Conservation (phyloP, 2,797 vertebrate species). For the Schizopygopsis malacanthus region DNA sequence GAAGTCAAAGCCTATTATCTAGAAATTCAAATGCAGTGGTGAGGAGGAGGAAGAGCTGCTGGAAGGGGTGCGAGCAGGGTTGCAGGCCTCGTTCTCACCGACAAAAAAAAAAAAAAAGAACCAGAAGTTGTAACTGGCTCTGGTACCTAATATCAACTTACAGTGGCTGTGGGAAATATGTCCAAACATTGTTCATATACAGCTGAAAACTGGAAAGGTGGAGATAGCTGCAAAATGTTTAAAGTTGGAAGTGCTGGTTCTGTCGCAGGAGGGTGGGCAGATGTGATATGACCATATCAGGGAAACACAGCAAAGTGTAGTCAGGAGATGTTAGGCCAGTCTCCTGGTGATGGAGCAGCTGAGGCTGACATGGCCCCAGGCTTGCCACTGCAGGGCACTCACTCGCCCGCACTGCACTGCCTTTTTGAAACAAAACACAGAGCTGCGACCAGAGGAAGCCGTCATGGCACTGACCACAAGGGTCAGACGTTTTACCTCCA, state of each 20-base stretch:
- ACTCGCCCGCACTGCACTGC: slow-evolving; percentile 84
- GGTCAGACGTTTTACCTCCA: slow-evolving; percentile 74
- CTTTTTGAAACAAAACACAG: slow-evolving; percentile 90
- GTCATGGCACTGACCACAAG: slow-evolving; percentile 68
- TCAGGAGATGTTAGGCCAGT: slow-evolving; percentile 93
- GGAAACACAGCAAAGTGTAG: slow-evolving; percentile 97
- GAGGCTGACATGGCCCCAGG: slow-evolving; percentile 91
- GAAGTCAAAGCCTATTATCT: slow-evolving; percentile 99
- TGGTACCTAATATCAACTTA: slow-evolving; percentile 89
- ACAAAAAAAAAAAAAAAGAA: slow-evolving; percentile 73
- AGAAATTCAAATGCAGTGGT: slow-evolving; percentile 90
- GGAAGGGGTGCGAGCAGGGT: neutral
- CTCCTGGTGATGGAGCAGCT: slow-evolving; percentile 91
- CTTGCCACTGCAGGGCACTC: slow-evolving; percentile 85
- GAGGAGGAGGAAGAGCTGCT: slow-evolving; percentile 61
- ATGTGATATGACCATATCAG: slow-evolving; percentile 94
- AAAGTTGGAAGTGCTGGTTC: slow-evolving; percentile 47
- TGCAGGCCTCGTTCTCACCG: slow-evolving; percentile 79
- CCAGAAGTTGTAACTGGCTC: slow-evolving; percentile 88
- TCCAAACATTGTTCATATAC: slow-evolving; percentile 83
- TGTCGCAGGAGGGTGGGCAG: slow-evolving; percentile 88
- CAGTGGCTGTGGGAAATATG: slow-evolving; percentile 84
- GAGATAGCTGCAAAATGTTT: slow-evolving; percentile 51
- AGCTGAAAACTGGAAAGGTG: slow-evolving; percentile 60
- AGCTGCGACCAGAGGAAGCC: slow-evolving; percentile 74